These are phyloP conservation scores for Aleiodes sp. DNA, from an alignment of 1,140 invertebrate species.

Conservation along the genomic window DNA sequence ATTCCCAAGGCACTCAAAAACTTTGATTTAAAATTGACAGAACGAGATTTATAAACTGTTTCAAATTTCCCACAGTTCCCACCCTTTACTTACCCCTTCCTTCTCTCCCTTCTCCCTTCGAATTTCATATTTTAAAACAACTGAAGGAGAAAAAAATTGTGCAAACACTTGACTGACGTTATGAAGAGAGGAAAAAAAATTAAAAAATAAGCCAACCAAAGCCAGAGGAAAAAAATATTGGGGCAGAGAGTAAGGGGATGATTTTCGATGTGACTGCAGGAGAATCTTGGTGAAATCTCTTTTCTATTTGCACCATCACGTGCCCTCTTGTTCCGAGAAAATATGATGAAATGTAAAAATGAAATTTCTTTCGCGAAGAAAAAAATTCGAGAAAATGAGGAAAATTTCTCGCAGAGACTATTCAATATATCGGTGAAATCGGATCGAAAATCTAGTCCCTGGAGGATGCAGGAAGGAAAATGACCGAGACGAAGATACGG, in stretches of 20 bases:
- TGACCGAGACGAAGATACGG: too few relatives aligned
- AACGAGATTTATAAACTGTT: neutral
- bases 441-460: neutral
- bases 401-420: too few relatives aligned
- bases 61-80: neutral
- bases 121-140: constrained; percentile 50
- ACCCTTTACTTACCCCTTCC: neutral
- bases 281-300: constrained; percentile 10
- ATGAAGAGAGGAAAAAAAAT: constrained; percentile 20
- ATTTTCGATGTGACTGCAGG: neutral
- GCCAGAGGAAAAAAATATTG: neutral
- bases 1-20: neutral
- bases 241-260: too few relatives aligned
- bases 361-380: too few relatives aligned
- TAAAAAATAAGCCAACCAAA: constrained; percentile 18
- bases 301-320: constrained; percentile 24
- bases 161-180: constrained; percentile 41
- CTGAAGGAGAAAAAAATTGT: constrained; percentile 48
- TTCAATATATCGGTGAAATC: neutral
- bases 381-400: too few relatives aligned
- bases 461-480: constrained; percentile 16
- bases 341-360: too few relatives aligned
- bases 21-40: neutral
- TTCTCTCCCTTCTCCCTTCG: neutral
- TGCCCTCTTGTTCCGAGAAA: too few relatives aligned